Conservation (phyloP, 1,140 invertebrate genomes). For the Lutraria rhynchaena region DNA sequence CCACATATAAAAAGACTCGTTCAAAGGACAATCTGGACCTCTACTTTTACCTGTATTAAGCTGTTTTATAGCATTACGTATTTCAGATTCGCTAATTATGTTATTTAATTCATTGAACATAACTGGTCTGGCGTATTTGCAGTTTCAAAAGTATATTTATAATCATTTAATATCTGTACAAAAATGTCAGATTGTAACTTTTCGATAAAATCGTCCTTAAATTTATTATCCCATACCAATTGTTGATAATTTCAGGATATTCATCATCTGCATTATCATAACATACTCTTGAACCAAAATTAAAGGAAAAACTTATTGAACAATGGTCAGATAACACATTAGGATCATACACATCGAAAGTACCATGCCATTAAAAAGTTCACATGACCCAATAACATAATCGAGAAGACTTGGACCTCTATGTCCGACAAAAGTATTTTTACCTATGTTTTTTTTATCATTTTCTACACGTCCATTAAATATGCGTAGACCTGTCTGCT, state of each 20-base stretch:
- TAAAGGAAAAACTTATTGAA: neutral
- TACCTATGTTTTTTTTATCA: constrained; percentile 17
- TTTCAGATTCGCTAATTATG: too few relatives aligned
- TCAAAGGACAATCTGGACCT: constrained; percentile 2
- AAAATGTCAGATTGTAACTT: neutral
- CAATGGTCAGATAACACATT: too few relatives aligned
- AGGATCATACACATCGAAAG: neutral
- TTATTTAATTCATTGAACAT: too few relatives aligned
- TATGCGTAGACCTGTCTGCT: constrained; percentile 12
- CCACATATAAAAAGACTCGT: constrained; percentile 23
- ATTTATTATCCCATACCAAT: too few relatives aligned
- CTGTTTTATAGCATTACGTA: neutral
- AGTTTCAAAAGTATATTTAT: neutral
- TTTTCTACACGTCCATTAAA: neutral
- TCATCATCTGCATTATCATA: neutral
- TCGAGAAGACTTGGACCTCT: neutral
- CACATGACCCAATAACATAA: neutral
- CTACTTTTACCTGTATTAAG: too few relatives aligned
- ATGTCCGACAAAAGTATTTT: neutral
- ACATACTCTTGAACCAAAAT: neutral
- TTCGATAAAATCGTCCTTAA: neutral
- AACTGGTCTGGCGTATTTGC: neutral
- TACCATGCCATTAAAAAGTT: neutral
- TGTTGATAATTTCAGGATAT: neutral
- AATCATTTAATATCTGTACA: neutral